These are phyloP conservation scores for Poecile montanus DNA, from an alignment of 2,797 vertebrate species.

Conservation along the genomic window DNA sequence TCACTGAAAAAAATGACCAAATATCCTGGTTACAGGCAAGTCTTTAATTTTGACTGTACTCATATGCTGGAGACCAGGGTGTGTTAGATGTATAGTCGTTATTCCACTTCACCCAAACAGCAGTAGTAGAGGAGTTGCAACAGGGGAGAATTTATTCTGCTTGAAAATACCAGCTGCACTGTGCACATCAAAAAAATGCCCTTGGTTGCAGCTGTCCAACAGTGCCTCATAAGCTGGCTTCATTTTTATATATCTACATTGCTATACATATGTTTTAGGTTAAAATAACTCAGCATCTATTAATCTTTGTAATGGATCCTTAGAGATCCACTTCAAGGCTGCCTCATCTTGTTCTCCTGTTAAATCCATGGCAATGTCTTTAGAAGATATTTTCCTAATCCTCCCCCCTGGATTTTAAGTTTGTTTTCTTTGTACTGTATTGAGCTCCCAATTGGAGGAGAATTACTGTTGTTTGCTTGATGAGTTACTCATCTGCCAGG, in stretches of 20 bases:
- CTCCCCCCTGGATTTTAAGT: background rate
- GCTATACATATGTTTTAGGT: background rate
- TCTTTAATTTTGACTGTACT: background rate
- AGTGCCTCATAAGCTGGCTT: background rate
- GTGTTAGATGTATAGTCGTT: background rate
- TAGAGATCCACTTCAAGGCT: background rate
- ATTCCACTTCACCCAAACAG: background rate
- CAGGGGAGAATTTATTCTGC: background rate
- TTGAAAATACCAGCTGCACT: background rate
- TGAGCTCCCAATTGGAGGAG: background rate
- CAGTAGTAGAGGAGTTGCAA: background rate
- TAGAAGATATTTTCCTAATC: background rate
- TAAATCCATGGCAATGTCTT: background rate
- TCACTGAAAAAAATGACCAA: background rate
- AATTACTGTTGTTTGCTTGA: background rate
- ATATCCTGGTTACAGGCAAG: background rate
- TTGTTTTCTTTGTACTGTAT: background rate
- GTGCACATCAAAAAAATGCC: background rate
- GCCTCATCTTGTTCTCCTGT: background rate
- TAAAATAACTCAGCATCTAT: background rate
- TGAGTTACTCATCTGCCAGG: background rate
- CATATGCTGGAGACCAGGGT: rapidly evolving
- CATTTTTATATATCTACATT: background rate
- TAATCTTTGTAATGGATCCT: background rate
- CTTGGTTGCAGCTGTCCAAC: background rate